Percentiles rank a stretch among this genome's conserved stretches.
Evolutionary conservation across 2,113 vertebrate species (phyloP).

Genomic region (Platycercus adscitus): DNA sequence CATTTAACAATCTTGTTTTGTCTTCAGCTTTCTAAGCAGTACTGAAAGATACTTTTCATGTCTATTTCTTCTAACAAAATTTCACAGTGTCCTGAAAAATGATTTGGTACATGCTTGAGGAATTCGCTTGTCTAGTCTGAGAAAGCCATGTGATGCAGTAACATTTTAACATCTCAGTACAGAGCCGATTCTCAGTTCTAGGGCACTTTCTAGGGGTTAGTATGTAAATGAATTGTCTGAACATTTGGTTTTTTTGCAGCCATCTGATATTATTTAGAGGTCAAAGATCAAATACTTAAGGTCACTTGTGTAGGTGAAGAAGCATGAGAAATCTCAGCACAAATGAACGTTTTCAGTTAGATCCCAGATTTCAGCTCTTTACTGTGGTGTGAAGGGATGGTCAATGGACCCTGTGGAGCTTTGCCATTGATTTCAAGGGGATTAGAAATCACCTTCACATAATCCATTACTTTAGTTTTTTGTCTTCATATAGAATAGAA

Average conservation of each 20-base stretch:
- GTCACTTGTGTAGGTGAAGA: background rate
- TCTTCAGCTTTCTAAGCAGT: background rate
- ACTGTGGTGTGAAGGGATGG: background rate
- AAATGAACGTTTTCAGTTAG: background rate
- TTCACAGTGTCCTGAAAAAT: constrained; percentile 43
- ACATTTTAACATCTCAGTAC: background rate
- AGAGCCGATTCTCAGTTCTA: background rate
- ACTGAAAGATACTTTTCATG: background rate
- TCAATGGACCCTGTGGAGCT: background rate
- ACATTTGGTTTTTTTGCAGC: background rate
- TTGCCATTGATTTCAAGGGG: background rate
- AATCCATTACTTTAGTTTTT: background rate
- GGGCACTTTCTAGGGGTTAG: background rate
- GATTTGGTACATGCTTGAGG: constrained; percentile 24
- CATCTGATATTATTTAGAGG: background rate
- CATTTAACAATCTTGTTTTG: background rate
- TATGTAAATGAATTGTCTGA: background rate
- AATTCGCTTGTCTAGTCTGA: constrained; percentile 64
- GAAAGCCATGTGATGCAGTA: background rate
- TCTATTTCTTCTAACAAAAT: constrained; percentile 36
- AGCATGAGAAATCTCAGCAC: background rate
- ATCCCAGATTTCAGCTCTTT: background rate
- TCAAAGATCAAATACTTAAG: background rate
- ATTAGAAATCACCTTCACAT: background rate
- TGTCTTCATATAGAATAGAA: background rate